Evolutionary conservation across 2,113 vertebrate genomes (phyloP), one percentile per base, ranked within the genome.

Genomic region (Lampris incognitus): DNA sequence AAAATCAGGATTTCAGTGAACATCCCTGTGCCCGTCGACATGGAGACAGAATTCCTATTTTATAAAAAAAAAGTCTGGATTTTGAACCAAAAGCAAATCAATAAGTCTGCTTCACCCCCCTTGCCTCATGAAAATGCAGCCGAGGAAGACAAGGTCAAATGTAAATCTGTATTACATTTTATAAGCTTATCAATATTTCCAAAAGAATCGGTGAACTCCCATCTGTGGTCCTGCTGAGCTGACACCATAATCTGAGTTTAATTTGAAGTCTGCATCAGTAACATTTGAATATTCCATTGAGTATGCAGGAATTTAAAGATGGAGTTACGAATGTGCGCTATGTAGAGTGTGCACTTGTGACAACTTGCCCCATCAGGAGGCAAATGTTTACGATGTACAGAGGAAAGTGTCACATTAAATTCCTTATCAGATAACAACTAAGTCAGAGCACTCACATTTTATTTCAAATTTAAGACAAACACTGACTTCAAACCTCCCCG

Each of bases 41-140:
- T 40, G 10, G 3, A 70, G 77, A 78, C 76, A 61, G 66, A 80
- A 78, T 85, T 79, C 56, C 78, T 49, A 70, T 75, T 64, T 87
- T 74, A 69, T 84, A 76, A 79, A 76, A 76, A 79, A 76, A 82
- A 81, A 62, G 68, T 40, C 67, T 44, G 73, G 56, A 66, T 41
- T 71, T 48, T 38, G 51, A 38, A 58, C 57, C 66, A 66, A 58
- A 73, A 75, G 69, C 24, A 24, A 88, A 87, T 90, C 82, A 83
- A 85, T 85, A 80, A 69, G 57, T 74, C 68, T 75, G 58, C 42
- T 69, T 51, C 62, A 67, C 61, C 46, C 57, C 44, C 81, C 83
- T 78, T 50, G 54, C 50, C 74, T 58, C 52, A 66, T 66, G 66
- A 78, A 36, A 79, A 66, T 66, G 79, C 70, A 48, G 39, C n/a